Conservation (phyloP, 2,113 vertebrate species). For the Morone saxatilis region DNA sequence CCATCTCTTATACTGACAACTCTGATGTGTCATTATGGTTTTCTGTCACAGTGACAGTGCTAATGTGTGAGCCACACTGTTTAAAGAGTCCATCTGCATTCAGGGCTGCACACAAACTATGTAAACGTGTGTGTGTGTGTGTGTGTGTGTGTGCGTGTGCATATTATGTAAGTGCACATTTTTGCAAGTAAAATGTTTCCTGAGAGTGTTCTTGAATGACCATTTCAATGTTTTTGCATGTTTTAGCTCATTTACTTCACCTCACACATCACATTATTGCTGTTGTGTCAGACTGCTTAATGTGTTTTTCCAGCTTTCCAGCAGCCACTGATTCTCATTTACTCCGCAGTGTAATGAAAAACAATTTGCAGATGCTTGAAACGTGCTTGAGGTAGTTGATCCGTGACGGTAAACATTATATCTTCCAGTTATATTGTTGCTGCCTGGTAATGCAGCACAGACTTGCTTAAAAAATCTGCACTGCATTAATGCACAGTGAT, state of each 20-base stretch:
- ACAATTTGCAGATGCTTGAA: neutral
- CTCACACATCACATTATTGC: constrained; percentile 15
- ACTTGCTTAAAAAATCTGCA: neutral
- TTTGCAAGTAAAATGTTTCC: constrained; percentile 63
- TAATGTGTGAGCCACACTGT: neutral
- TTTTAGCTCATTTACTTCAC: constrained; percentile 42
- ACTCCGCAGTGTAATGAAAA: neutral
- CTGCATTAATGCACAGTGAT: constrained; percentile 8
- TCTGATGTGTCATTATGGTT: constrained; percentile 1
- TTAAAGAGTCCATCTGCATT: constrained; percentile 24
- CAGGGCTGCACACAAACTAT: constrained; percentile 26
- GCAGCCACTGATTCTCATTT: constrained; percentile 35
- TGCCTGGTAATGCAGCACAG: neutral
- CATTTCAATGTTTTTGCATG: constrained; percentile 57
- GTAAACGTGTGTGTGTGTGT: constrained; percentile 13
- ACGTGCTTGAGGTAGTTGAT: neutral
- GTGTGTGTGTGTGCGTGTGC: neutral
- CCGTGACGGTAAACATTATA: constrained; percentile 9
- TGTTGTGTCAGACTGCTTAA: constrained; percentile 2
- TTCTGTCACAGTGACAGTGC: constrained; percentile 2
- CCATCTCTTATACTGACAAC: neutral
- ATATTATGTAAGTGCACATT: neutral
- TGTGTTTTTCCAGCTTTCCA: constrained; percentile 20
- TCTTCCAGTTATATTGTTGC: constrained; percentile 12
- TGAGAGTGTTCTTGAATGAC: neutral